These are phyloP conservation scores for Uropetala carovei DNA, from an alignment of 2,888 invertebrate genomes.

Conservation along the genomic window DNA sequence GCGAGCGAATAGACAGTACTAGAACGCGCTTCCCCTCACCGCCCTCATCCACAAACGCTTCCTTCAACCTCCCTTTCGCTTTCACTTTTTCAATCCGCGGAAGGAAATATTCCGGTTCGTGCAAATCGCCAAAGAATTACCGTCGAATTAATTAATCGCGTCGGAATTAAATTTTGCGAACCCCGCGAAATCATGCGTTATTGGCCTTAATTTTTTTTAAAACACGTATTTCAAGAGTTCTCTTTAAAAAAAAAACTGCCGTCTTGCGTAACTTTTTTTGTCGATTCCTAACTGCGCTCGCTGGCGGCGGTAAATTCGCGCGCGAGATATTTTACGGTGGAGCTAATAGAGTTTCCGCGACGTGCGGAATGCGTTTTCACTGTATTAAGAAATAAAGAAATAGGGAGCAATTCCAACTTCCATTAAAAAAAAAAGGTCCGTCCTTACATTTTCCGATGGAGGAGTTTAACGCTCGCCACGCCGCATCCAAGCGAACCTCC, in stretches of 20 bases:
- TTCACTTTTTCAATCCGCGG: not conserved
- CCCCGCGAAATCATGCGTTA: no score
- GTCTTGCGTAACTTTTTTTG: not conserved
- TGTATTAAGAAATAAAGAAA: constrained; percentile 14
- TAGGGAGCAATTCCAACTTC: not conserved
- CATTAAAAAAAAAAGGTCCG: not conserved
- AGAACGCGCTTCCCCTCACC: not conserved
- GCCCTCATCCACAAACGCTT: not conserved
- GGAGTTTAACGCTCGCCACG: not conserved
- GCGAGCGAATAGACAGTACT: not conserved
- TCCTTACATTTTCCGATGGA: constrained; percentile 19
- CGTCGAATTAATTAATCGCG: no score
- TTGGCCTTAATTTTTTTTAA: not conserved
- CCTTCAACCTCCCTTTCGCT: not conserved
- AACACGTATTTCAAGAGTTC: not conserved
- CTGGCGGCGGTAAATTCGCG: not conserved
- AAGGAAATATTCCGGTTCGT: not conserved
- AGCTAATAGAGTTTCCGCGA: not conserved
- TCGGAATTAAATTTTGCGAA: no score
- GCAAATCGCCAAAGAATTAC: not conserved
- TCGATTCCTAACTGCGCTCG: not conserved
- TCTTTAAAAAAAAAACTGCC: not conserved
- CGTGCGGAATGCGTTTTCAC: not conserved
- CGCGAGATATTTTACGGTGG: not conserved
- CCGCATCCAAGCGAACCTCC: not conserved